These are phyloP conservation scores for Zalophus californianus DNA, from an alignment of 2,797 vertebrate species.

Conservation along the genomic window DNA sequence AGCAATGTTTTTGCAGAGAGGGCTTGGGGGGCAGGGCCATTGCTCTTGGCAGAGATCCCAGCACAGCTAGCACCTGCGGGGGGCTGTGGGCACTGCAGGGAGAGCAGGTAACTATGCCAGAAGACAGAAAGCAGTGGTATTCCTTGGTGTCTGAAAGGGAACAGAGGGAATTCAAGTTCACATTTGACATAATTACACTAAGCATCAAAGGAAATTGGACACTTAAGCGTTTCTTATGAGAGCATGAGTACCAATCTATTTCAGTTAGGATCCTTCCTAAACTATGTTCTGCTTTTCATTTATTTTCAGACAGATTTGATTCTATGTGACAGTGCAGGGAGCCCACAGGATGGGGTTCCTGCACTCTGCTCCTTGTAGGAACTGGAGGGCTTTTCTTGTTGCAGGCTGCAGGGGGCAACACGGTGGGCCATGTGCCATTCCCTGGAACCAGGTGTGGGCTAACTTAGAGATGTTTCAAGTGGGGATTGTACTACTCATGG, in stretches of 20 bases:
- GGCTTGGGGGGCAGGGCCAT: background rate
- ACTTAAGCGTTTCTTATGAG: background rate
- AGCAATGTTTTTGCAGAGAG: background rate
- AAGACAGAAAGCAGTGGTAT: background rate
- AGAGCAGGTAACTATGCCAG: background rate
- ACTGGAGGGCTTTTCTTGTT: background rate
- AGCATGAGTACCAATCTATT: background rate
- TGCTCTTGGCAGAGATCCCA: background rate
- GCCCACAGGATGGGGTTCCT: background rate
- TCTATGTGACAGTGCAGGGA: background rate
- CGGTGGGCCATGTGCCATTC: accelerated
- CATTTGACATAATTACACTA: background rate
- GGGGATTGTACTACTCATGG: background rate
- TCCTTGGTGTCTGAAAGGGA: too few species aligned
- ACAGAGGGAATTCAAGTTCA: too few species aligned
- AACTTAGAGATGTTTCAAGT: too few species aligned
- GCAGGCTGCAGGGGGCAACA: background rate
- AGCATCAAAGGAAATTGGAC: background rate
- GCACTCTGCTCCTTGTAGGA: too few species aligned
- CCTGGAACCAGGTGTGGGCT: background rate
- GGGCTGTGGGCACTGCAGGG: accelerated
- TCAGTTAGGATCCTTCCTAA: too few species aligned
- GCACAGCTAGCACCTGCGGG: background rate
- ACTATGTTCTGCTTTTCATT: background rate
- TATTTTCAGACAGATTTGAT: background rate